Evolutionary conservation across 1,140 invertebrate species (phyloP).

Genomic region (Drosophila sulfurigaster): DNA sequence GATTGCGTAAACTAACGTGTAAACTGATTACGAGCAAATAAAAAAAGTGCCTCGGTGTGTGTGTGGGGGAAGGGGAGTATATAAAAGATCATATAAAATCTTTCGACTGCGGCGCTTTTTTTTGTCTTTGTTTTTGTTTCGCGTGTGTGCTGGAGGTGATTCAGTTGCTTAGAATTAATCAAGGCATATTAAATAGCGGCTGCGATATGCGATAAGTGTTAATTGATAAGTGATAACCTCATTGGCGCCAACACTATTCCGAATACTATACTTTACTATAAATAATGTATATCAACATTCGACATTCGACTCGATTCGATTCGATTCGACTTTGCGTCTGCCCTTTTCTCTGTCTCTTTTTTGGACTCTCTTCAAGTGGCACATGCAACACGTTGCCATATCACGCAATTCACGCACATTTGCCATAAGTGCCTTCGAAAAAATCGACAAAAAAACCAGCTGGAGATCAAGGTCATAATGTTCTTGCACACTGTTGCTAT

Average conservation of each 20-base stretch:
- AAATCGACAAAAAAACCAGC: not conserved
- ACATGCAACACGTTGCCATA: conserved; percentile 24
- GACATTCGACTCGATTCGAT: too few relatives aligned
- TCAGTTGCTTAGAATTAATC: conserved; percentile 21
- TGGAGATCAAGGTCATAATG: conserved; percentile 26
- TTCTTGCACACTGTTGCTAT: conserved; percentile 30
- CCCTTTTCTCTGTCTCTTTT: not conserved
- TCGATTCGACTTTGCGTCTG: not conserved
- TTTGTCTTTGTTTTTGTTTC: too few relatives aligned
- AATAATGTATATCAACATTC: too few relatives aligned
- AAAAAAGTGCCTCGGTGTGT: not conserved
- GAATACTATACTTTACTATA: too few relatives aligned
- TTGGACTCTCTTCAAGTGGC: conserved; percentile 4
- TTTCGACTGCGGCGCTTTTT: not conserved
- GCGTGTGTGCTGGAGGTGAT: not conserved
- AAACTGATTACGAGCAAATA: conserved; percentile 17
- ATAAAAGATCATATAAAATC: conserved; percentile 16
- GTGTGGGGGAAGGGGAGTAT: not conserved
- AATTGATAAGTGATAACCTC: conserved; percentile 42
- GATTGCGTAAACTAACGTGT: conserved; percentile 32
- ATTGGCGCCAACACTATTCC: conserved; percentile 32
- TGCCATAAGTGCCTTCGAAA: not conserved
- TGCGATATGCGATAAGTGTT: conserved; percentile 36
- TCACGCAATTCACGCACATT: conserved; percentile 24
- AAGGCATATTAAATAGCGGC: conserved; percentile 24